Conservation (phyloP, 2,113 vertebrate species). For the Oxyruncus cristatus region DNA sequence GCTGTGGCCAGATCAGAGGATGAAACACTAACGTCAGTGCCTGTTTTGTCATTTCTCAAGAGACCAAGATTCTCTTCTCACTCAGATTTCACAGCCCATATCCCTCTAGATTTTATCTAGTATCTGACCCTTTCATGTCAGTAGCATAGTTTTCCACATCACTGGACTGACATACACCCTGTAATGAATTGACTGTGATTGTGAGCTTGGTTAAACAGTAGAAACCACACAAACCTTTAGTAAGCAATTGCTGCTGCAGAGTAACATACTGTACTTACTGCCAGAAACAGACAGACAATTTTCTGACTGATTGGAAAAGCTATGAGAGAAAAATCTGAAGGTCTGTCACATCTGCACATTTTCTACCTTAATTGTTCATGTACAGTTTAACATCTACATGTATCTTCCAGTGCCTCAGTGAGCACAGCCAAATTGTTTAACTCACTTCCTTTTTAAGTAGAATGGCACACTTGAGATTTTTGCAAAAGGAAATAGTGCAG, state of each 20-base stretch:
- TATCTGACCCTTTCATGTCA: neutral
- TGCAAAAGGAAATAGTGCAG: neutral
- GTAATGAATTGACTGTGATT: conserved; percentile 18
- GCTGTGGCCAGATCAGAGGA: neutral
- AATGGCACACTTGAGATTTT: neutral
- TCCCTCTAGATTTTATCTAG: neutral
- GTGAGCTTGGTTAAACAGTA: neutral
- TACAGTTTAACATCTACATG: conserved; percentile 5
- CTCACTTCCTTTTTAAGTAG: neutral
- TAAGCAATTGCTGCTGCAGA: conserved; percentile 22
- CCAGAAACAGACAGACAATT: conserved; percentile 28
- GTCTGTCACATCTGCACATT: conserved; percentile 13
- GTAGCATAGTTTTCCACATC: conserved; percentile 1
- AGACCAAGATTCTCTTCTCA: neutral
- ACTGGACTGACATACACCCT: conserved; percentile 12
- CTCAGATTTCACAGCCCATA: neutral
- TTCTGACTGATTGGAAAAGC: conserved; percentile 56
- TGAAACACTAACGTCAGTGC: neutral
- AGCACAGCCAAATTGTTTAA: neutral
- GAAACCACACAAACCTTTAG: neutral
- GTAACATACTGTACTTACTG: neutral
- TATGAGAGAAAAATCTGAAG: conserved; percentile 32
- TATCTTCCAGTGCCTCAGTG: neutral
- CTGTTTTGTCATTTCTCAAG: neutral
- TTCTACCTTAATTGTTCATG: conserved; percentile 33